A percentile compares a stretch with the other conserved stretches of the same genome.
These are phyloP conservation scores for Torymus texanus DNA, from an alignment of 2,888 invertebrate genomes.

Conservation along the genomic window DNA sequence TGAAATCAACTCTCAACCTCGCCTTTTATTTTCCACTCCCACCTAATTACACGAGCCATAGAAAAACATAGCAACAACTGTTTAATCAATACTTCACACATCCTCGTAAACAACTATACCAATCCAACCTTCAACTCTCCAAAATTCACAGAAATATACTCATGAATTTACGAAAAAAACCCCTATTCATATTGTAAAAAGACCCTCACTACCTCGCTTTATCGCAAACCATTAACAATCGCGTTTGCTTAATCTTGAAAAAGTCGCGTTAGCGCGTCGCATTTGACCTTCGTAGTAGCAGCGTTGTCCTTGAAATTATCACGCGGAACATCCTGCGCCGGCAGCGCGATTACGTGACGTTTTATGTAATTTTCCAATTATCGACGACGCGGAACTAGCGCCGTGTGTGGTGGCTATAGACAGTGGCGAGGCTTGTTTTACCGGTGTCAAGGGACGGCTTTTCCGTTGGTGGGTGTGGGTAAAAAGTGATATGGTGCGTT, in stretches of 20 bases:
- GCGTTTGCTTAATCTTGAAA: conserved; percentile 26
- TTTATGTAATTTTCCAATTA: conserved; percentile 60
- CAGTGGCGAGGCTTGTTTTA: no score
- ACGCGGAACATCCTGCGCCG: conserved; percentile 50
- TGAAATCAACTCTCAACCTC: conserved; percentile 7
- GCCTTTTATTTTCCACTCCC: not conserved
- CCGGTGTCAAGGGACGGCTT: no score
- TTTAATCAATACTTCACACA: not conserved
- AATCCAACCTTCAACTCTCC: no score
- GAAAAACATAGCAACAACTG: not conserved
- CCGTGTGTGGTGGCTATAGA: no score
- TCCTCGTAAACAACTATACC: not conserved
- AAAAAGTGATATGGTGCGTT: no score
- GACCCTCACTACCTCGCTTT: not conserved
- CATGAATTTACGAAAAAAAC: no score
- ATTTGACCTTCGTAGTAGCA: conserved; percentile 35
- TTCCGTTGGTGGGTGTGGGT: no score
- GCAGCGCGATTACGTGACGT: conserved; percentile 54
- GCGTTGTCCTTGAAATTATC: conserved; percentile 58
- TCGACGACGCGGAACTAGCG: conserved; percentile 40
- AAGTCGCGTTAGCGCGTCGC: conserved; percentile 27
- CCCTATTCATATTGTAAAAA: no score
- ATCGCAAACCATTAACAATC: not conserved
- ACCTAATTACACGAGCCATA: not conserved
- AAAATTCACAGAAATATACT: no score